Conservation (phyloP, 2,888 invertebrate species). For the Acanthosoma haemorrhoidale region DNA sequence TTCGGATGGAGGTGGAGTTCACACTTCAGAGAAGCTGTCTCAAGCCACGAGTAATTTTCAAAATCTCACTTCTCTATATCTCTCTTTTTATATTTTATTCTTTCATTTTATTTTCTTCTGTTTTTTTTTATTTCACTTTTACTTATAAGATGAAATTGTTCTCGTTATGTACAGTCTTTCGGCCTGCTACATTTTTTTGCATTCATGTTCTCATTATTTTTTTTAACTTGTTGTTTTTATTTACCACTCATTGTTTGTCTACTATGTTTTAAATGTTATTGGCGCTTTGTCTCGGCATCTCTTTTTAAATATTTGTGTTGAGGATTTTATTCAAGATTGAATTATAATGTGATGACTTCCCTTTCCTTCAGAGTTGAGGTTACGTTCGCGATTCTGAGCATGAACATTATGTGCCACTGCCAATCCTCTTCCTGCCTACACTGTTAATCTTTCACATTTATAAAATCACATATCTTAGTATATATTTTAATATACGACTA, state of each 20-base stretch:
- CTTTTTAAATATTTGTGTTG: slow-evolving; percentile 21
- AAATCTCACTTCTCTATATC: slow-evolving; percentile 29
- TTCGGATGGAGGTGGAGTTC: slow-evolving; percentile 94
- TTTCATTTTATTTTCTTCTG: slow-evolving; percentile 33
- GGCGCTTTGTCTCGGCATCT: slow-evolving; percentile 29
- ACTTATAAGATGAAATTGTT: slow-evolving; percentile 31
- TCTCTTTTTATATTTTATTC: slow-evolving; percentile 31
- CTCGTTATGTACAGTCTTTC: slow-evolving; percentile 30
- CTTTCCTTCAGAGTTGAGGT: slow-evolving; percentile 28
- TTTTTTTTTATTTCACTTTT: slow-evolving; percentile 36
- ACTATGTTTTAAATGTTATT: slow-evolving; percentile 23
- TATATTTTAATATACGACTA: slow-evolving; percentile 13
- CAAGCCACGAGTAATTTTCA: slow-evolving; percentile 69
- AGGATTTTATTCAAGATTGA: slow-evolving; percentile 10
- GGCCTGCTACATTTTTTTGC: slow-evolving; percentile 25
- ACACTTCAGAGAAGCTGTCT: slow-evolving; percentile 94
- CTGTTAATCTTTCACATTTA: slow-evolving; percentile 16
- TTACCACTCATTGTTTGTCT: slow-evolving; percentile 28
- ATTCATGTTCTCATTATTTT: background rate
- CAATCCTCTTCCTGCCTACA: slow-evolving; percentile 20
- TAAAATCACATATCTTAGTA: slow-evolving; percentile 19
- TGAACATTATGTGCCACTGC: background rate
- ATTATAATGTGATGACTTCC: slow-evolving; percentile 18
- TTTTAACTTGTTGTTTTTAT: slow-evolving; percentile 14
- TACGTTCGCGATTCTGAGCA: slow-evolving; percentile 29